phyloP scores from a whole-genome alignment of 1,140 invertebrate species.

The Zaprionus taronus region DNA sequence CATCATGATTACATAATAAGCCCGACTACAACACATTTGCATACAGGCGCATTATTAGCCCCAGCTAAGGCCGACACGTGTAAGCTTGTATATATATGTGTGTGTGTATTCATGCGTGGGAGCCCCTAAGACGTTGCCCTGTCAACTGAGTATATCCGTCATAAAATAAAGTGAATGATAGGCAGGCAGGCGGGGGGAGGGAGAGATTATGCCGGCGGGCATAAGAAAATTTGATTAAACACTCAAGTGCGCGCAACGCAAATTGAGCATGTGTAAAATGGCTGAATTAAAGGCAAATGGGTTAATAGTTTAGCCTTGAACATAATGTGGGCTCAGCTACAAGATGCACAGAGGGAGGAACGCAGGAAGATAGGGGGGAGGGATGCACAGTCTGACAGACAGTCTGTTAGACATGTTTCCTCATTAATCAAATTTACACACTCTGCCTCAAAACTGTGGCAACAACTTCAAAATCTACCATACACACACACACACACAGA shows the following conservation, averaged over 20 bases:
- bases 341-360: no score
- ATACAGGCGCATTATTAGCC: slow-evolving; percentile 16
- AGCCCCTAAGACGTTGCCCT: slow-evolving; percentile 23
- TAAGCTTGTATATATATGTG: not conserved
- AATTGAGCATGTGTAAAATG: slow-evolving; percentile 51
- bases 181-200: not conserved
- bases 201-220: slow-evolving; percentile 17
- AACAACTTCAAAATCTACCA: slow-evolving; percentile 54
- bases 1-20: slow-evolving; percentile 25
- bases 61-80: slow-evolving; percentile 16
- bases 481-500: slow-evolving; percentile 11
- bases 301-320: slow-evolving; percentile 42
- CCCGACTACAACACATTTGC: slow-evolving; percentile 14
- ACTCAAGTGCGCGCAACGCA: slow-evolving; percentile 33
- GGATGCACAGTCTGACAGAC: slow-evolving; percentile 25
- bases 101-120: not conserved
- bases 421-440: slow-evolving; percentile 81
- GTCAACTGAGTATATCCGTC: slow-evolving; percentile 7
- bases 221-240: slow-evolving; percentile 35
- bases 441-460: slow-evolving; percentile 61
- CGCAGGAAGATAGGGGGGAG: not conserved
- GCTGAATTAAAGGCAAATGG: slow-evolving; percentile 51
- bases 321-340: not conserved
- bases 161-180: not conserved
- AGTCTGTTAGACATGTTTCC: slow-evolving; percentile 24